These are phyloP conservation scores for Nomada ruficornis DNA, from an alignment of 2,888 invertebrate genomes.

Conservation along the genomic window DNA sequence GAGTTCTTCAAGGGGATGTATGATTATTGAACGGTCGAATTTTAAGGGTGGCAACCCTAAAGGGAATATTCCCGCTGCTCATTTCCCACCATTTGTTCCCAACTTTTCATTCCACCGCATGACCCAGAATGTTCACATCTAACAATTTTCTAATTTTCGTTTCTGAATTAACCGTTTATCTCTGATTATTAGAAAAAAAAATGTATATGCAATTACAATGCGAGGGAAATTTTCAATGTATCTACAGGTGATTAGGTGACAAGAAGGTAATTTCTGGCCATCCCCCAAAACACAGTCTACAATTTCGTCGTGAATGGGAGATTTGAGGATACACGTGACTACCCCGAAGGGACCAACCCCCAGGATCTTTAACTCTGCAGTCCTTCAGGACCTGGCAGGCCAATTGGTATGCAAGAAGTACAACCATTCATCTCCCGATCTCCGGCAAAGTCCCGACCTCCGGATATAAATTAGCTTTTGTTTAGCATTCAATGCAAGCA, in stretches of 20 bases:
- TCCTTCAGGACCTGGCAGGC: conserved; percentile 66
- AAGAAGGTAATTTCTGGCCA: conserved; percentile 52
- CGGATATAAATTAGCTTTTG: conserved; percentile 84
- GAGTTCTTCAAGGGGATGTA: conserved; percentile 80
- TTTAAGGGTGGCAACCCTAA: conserved; percentile 74
- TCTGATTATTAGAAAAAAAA: background rate
- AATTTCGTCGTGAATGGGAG: conserved; percentile 49
- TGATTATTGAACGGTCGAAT: conserved; percentile 74
- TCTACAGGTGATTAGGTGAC: conserved; percentile 43
- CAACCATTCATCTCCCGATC: conserved; percentile 84
- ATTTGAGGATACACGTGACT: conserved; percentile 59
- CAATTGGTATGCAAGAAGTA: conserved; percentile 83
- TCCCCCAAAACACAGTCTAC: conserved; percentile 33
- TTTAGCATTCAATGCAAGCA: conserved; percentile 84
- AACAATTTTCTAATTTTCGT: no score
- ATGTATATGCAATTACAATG: background rate
- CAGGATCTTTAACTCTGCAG: conserved; percentile 76
- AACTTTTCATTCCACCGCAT: conserved; percentile 27
- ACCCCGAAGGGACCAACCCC: conserved; percentile 64
- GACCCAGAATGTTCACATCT: background rate
- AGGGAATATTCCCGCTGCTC: conserved; percentile 68
- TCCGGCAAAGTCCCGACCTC: conserved; percentile 81
- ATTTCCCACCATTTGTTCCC: background rate
- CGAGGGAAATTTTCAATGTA: conserved; percentile 1
- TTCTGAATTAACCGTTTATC: background rate